Evolutionary conservation across 2,797 vertebrate genomes (phyloP), one percentile per base, ranked within the genome.

Genomic region (Lophura swinhoii): DNA sequence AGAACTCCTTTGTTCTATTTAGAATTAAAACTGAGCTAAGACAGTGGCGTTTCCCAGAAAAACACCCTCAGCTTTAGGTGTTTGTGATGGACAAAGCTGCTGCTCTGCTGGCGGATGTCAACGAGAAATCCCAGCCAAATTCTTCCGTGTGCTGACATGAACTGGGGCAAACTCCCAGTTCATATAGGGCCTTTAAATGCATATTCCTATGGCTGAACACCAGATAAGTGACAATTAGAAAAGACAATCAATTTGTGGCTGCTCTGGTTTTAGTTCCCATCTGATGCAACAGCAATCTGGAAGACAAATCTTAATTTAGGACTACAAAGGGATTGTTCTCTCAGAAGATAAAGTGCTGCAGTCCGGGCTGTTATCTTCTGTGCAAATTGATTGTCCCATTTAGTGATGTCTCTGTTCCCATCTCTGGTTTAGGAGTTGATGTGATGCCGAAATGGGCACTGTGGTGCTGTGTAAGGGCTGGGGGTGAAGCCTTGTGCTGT

Each of bases 211-310:
- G 51, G 83, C 80, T 86, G 84, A 60, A 4, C 70, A 69, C n/a
- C 70, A 94, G 84, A 66, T 23, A 59, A 84, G 77, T 31, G 82
- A 66, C 87, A 67, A 84, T 69, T 86, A 79, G 62, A 55, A 39
- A 64, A 83, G 81, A 73, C 81, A 53, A 72, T 84, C 82, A 48
- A 51, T 43, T 80, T 78, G 87, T 33, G 80, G 66, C 89, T 74
- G 60, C 37, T 67, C 84, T 80, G 81, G 39, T 68, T 91, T 81
- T 48, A 21, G 58, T 84, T 87, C 31, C 89, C 81, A 71, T 81
- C 89, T 74, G 89, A 92, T 91, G 90, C 66, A 53, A 29, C 64
- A 29, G 69, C 83, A 83, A 83, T 93, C 91, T 49, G 84, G 81
- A 64, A 71, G 74, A 26, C 48, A 51, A 84, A 92, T 92, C 93